Base-by-base conservation (phyloP, 2,888 invertebrate genomes). In the Amphiduros pacificus region DNA sequence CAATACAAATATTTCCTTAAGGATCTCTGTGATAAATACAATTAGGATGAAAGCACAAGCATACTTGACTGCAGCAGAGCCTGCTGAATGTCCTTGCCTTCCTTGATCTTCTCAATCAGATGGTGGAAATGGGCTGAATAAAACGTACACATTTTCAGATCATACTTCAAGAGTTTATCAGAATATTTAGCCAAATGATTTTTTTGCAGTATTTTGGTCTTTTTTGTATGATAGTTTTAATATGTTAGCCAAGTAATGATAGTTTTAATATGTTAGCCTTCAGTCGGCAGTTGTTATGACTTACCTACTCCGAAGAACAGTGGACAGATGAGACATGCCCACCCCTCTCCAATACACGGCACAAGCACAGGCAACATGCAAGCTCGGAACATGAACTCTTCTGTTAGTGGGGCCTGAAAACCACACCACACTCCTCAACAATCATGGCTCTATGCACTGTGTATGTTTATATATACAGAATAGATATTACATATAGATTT, bases 301-400 rank as follows among this genome's bases (percentile, higher is more conserved):
- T 85, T 82, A 90, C 91, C 90, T 68, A 92, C 88, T 50, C 96
- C 96, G 85, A 97, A 97, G 73, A 96, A 91, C 26, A 96, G 79
- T 1, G 96, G 94, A 69, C 92, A 92, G 66, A 93, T 85, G 73
- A 94, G 89, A 51, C 95, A 88, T 26, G 93, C 90, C 62, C 87
- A 87, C 32, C 87, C 82, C 0, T 91, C 90, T 28, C 87, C 84
- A 72, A 93, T 89, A 77, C 91, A 91, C 77, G 94, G 92, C 69
- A 94, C 83, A 48, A 97, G 85, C 44, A 96, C 81, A 3, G 96
- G 94, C 83, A 96, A 85, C 93, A 97, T 95, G 77, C 95, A 96
- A 0, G 94, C 93, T 69, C 97, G 86, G 83, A 94, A 97, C 6
- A 94, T 93, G 85, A 95, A 93, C 82, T 97, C 97, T 83, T 97